Base-by-base conservation (phyloP, 2,113 vertebrate species). In the Petaurus breviceps region DNA sequence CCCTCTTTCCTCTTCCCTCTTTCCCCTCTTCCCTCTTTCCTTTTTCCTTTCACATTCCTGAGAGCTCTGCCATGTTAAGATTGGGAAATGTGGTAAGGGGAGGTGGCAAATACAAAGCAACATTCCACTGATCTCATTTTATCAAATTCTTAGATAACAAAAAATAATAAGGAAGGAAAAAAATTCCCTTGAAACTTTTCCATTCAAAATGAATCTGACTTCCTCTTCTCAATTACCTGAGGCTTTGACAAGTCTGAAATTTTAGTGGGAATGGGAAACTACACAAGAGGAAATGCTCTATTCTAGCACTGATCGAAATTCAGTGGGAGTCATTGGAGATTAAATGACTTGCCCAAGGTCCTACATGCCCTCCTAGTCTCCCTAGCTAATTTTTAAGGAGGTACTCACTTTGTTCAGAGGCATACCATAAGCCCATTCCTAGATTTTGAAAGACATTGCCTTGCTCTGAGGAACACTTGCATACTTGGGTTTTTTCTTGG, bases 161-260 rank as follows among this genome's bases (percentile, higher is more conserved):
- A 16, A 16, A 52, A 16, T 52, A 16, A 16, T 16, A 12, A 14
- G 19, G 51, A 10, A 10, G 51, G 1, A 52, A 52, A 52, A 52
- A 52, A 52, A 96, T 99, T 99, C 91, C 99, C 99, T 95, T 98
- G 99, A 23, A 98, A 98, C 12, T 97, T 97, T 99, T 99, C 99
- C 99, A 99, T 99, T 68, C 97, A 99, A 94, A 98, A 93, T 22
- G 98, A 96, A n/a, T 98, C 99, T 0, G 98, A 95, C 92, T 99
- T 98, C 94, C 96, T 98, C 0, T 52, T 96, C 96, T 99, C 99
- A 25, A 99, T 98, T 37, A 99, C 98, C 89, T 98, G 98, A 97
- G 99, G 98, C 91, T 98, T 99, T 1, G 98, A 98, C 31, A 99
- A 98, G 98, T 99, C 99, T 99, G 97, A 11, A 6, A 23, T 28